Base-by-base conservation (phyloP, 2,888 invertebrate species). In the Ypsolopha sequella region DNA sequence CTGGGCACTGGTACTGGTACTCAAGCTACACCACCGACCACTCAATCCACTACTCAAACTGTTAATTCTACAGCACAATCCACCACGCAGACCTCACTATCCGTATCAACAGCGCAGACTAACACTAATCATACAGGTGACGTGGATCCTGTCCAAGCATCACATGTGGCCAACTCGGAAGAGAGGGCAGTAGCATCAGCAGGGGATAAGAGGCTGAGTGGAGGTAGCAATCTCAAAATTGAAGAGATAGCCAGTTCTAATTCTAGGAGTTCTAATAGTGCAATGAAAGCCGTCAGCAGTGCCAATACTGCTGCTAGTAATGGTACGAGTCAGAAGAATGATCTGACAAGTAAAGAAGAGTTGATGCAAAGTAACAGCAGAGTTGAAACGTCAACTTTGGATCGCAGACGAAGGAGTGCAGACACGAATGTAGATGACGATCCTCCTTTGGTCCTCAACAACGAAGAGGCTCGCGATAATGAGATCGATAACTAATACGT, bases 41-140 rank as follows among this genome's bases (percentile, higher is more conserved):
- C 78, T 44, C 74, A 85, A 55, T 84, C 85, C 6, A 82, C 86
- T 9, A 88, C 88, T 1, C 88, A 88, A 59, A 88, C 88, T 3
- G 73, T 81, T 4, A 85, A 81, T 50, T 81, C 76, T 53, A 84
- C 85, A 1, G 77, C 74, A 6, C 88, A 87, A 60, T 89, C 89
- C 10, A 82, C 88, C 4, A 69, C 68, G 8, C 86, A 87, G 53
- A 82, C 86, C 0, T 71, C 80, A 1, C 81, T 80, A 0, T 84
- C 84, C 10, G 81, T 82, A 7, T 81, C 84, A n/a, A 81, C 84
- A 4, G 81, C 64, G 6, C 80, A 85, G 58, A 84, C 82, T 2
- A 81, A 84, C 53, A 81, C 84, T 7, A 78, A 77, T 1, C 82
- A 84, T 48, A 80, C 82, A 1, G 85, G 81, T 10, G 86, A 85